Conservation (phyloP, 2,888 invertebrate species). For the Busseola fusca region DNA sequence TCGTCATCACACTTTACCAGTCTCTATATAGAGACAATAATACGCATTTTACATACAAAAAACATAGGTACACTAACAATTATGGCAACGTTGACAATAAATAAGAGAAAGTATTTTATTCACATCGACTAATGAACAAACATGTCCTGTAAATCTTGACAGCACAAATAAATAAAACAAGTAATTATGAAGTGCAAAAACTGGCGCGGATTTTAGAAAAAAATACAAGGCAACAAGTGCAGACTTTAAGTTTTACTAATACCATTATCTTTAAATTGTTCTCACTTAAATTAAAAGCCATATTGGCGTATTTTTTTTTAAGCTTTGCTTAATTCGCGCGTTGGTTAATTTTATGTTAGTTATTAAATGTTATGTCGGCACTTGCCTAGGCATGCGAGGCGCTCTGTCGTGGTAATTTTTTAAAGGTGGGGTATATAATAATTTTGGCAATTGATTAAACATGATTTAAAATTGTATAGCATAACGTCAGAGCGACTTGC, state of each 20-base stretch:
- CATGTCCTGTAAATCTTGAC: slow-evolving; percentile 76
- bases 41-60: slow-evolving; percentile 85
- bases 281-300: slow-evolving; percentile 81
- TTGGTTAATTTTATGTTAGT: slow-evolving; percentile 85
- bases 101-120: slow-evolving; percentile 83
- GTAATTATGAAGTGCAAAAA: slow-evolving; percentile 74
- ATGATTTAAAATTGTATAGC: slow-evolving; percentile 60
- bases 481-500: slow-evolving; percentile 73
- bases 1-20: slow-evolving; percentile 84
- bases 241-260: slow-evolving; percentile 88
- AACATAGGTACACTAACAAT: slow-evolving; percentile 87
- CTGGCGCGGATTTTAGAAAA: slow-evolving; percentile 82
- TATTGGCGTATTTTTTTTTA: slow-evolving; percentile 80
- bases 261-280: slow-evolving; percentile 80
- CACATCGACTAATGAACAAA: slow-evolving; percentile 79
- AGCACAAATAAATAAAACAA: slow-evolving; percentile 80
- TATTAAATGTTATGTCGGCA: slow-evolving; percentile 75
- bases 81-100: slow-evolving; percentile 89
- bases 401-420: slow-evolving; percentile 65
- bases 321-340: slow-evolving; percentile 87
- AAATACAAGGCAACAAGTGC: slow-evolving; percentile 89
- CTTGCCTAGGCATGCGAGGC: slow-evolving; percentile 71
- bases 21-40: slow-evolving; percentile 81
- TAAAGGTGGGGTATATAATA: slow-evolving; percentile 61
- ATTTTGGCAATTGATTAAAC: slow-evolving; percentile 63